These are phyloP conservation scores for Pegoplata infirma DNA, from an alignment of 2,888 invertebrate genomes.

Conservation along the genomic window DNA sequence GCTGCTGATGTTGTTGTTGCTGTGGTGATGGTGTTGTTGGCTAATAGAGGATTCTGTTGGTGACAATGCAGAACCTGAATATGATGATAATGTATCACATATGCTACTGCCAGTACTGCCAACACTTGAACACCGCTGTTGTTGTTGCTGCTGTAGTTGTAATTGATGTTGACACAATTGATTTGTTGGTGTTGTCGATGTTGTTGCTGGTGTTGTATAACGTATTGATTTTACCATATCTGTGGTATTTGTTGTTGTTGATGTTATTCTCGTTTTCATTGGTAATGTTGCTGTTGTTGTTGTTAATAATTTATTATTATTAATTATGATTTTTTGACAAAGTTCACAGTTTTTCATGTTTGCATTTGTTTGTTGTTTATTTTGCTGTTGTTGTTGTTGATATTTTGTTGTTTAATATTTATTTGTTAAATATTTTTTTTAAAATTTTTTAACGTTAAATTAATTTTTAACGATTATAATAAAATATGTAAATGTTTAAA, in stretches of 20 bases:
- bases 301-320: conserved; percentile 26
- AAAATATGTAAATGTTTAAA: conserved; percentile 51
- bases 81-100: conserved; percentile 74
- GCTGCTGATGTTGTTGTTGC: conserved; percentile 42
- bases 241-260: conserved; percentile 21
- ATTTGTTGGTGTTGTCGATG: conserved; percentile 51
- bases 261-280: conserved; percentile 5
- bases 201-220: conserved; percentile 34
- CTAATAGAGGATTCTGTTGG: conserved; percentile 73
- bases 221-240: conserved; percentile 62
- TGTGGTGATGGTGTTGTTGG: conserved; percentile 18
- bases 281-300: conserved; percentile 14
- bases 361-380: conserved; percentile 4
- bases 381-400: not conserved
- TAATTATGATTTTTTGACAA: conserved; percentile 51
- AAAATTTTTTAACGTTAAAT: conserved; percentile 21
- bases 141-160: conserved; percentile 65
- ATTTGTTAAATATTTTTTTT: conserved; percentile 13
- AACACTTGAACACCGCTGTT: conserved; percentile 74
- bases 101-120: conserved; percentile 76
- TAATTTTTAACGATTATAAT: conserved; percentile 45
- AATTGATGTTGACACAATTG: conserved; percentile 64
- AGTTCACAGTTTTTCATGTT: conserved; percentile 61
- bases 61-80: conserved; percentile 69
- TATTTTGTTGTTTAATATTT: conserved; percentile 4